A percentile compares a stretch with the other conserved stretches of the same genome.
Evolutionary conservation across 2,888 invertebrate species (phyloP).

Genomic region (Brachyptera risi): DNA sequence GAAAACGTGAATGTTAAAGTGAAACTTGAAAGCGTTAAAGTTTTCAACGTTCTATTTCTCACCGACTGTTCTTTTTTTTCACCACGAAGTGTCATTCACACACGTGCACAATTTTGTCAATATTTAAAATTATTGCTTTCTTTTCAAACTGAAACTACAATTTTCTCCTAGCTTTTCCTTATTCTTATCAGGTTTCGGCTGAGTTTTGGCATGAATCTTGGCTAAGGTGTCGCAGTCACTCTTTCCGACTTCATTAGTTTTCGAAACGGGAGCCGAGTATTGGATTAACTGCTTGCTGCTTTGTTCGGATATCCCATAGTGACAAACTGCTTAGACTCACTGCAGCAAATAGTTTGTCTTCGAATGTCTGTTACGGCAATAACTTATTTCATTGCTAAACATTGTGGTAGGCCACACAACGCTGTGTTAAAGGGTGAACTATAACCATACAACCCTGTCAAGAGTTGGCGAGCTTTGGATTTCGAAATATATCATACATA

Average conservation of each 20-base stretch:
- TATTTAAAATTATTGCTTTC: conserved; percentile 31
- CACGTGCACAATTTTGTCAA: conserved; percentile 29
- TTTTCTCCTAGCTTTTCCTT: conserved; percentile 15
- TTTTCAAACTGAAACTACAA: conserved; percentile 28
- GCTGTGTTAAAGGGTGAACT: too few relatives aligned
- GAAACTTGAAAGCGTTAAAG: background rate
- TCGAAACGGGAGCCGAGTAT: background rate
- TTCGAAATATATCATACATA: too few relatives aligned
- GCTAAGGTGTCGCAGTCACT: conserved; percentile 8
- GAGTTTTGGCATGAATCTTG: conserved; percentile 13
- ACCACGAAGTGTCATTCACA: conserved; percentile 26
- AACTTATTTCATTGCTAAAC: too few relatives aligned
- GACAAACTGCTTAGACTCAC: background rate
- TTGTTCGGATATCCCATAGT: background rate
- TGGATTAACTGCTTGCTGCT: background rate
- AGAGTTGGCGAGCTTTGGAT: too few relatives aligned
- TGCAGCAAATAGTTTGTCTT: background rate
- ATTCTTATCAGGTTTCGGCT: background rate
- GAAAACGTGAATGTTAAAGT: too few relatives aligned
- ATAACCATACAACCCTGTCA: too few relatives aligned
- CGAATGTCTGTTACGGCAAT: too few relatives aligned
- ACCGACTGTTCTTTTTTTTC: background rate
- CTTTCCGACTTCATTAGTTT: conserved; percentile 2
- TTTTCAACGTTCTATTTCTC: conserved; percentile 7
- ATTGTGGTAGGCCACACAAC: too few relatives aligned